A percentile compares a stretch with the other conserved stretches of the same genome.
Conservation (phyloP, 2,888 invertebrate species). For the Perizoma flavofasciatum region DNA sequence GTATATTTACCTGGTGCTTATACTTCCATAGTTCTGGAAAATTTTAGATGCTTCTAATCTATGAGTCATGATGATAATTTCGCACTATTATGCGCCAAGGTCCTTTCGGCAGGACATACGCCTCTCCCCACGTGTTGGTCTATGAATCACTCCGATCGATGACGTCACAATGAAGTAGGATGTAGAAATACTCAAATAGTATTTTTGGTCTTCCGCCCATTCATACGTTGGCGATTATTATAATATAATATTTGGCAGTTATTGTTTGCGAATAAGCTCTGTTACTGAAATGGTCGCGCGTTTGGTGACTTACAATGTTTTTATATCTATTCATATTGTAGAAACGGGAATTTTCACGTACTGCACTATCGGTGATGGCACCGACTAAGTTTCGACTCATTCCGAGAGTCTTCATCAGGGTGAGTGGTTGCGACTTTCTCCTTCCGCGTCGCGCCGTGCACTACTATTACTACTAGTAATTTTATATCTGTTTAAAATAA, state of each 20-base stretch:
- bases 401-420: too few relatives aligned
- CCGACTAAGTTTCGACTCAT: too few relatives aligned
- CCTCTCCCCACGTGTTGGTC: conserved; percentile 40
- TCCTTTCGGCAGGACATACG: conserved; percentile 52
- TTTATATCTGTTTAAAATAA: too few relatives aligned
- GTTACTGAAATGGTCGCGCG: conserved; percentile 26
- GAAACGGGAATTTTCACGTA: too few relatives aligned
- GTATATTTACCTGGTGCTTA: too few relatives aligned
- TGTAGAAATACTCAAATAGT: conserved; percentile 49
- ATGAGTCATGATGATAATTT: conserved; percentile 38
- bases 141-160: conserved; percentile 46
- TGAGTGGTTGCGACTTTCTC: too few relatives aligned
- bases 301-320: too few relatives aligned
- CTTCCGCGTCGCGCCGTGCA: too few relatives aligned
- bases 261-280: conserved; percentile 61
- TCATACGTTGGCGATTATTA: conserved; percentile 56
- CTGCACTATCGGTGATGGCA: too few relatives aligned
- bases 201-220: conserved; percentile 73
- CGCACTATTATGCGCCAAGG: conserved; percentile 47
- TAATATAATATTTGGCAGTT: too few relatives aligned
- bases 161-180: conserved; percentile 51
- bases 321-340: too few relatives aligned
- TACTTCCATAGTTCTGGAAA: conserved; percentile 19
- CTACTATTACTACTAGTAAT: too few relatives aligned
- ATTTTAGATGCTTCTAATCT: conserved; percentile 36